A percentile compares a stretch with the other conserved stretches of the same genome.
phyloP scores from a whole-genome alignment of 1,140 invertebrate species.

The Scaptomyza montana region DNA sequence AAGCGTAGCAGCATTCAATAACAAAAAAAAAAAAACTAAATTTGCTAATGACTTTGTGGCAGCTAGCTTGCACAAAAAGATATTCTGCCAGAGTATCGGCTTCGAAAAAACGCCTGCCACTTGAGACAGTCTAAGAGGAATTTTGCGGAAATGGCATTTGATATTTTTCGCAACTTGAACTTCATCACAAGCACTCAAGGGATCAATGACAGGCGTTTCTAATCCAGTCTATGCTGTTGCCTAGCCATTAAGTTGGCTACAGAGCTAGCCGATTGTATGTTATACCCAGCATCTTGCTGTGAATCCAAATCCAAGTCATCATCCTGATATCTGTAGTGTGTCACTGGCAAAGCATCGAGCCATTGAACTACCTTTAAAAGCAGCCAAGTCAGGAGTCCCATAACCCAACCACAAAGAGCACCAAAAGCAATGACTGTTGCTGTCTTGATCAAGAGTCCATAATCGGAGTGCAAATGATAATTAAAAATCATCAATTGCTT shows the following conservation, averaged over 20 bases:
- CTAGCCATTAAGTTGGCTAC: conserved; percentile 2
- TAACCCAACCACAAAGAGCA: conserved; percentile 55
- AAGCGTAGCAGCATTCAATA: conserved; percentile 26
- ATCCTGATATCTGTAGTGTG: conserved; percentile 12
- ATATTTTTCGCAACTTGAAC: conserved; percentile 17
- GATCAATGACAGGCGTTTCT: conserved; percentile 38
- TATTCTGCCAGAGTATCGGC: conserved; percentile 15
- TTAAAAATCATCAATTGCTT: conserved; percentile 51
- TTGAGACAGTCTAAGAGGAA: conserved; percentile 56
- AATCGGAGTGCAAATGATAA: conserved; percentile 47
- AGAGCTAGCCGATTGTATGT: background rate
- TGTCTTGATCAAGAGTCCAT: conserved; percentile 50
- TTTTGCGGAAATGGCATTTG: conserved; percentile 13
- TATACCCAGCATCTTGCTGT: conserved; percentile 23
- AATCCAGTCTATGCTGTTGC: background rate
- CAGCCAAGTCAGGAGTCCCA: conserved; percentile 47
- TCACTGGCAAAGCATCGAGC: conserved; percentile 19
- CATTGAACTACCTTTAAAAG: conserved; percentile 47
- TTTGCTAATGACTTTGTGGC: conserved; percentile 55
- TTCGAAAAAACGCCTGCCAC: conserved; percentile 34
- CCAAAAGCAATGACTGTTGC: conserved; percentile 66
- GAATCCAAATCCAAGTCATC: conserved; percentile 60
- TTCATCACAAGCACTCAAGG: conserved; percentile 13
- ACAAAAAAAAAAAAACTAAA: conserved; percentile 21
- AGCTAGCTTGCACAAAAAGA: background rate